Base-by-base conservation (phyloP, 2,113 vertebrate genomes). In the Dasypus novemcinctus region DNA sequence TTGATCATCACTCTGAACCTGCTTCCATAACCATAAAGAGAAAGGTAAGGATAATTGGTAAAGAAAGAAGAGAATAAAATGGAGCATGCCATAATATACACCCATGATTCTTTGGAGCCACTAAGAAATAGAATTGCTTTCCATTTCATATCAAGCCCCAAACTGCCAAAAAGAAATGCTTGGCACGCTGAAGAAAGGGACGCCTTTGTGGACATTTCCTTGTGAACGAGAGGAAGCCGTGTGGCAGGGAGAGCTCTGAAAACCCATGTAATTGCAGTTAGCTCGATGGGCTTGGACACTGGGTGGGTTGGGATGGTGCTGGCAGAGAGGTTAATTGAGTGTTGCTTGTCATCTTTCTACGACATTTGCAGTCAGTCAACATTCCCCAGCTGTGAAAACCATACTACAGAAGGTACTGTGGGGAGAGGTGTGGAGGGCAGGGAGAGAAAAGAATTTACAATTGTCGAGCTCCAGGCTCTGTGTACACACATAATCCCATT, bases 161-260 rank as follows among this genome's bases (percentile, higher is more conserved):
- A 80, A 84, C 29, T 43, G 41, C 36, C 83, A 57, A 66, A 63
- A 68, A 81, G 61, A 57, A 74, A 69, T 89, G 57, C 64, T 27
- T 25, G 5, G 41, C 52, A 9, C 76, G 61, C 57, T 11, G 76
- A 83, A 46, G 46, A 0, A 94, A 36, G 75, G n/a, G 54, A 46
- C 52, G 31, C 43, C 33, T 86, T 91, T 74, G 49, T 90, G 76
- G 63, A 69, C 27, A 66, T 12, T 71, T 94, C 38, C n/a, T 76
- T 82, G 75, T 87, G 87, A 91, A 91, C 23, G 71, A 82, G 92
- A 97, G 21, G 12, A 90, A 97, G 93, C 71, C 43, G 4, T 21
- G 46, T 75, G 31, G 78, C 69, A 82, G 71, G 76, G 68, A 85
- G 66, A 63, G 38, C 14, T 61, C 43, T 8, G 18, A 83, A 84